Evolutionary conservation across 2,888 invertebrate genomes (phyloP), one percentile per base, ranked within the genome.

Genomic region (Mallateleia sp.): DNA sequence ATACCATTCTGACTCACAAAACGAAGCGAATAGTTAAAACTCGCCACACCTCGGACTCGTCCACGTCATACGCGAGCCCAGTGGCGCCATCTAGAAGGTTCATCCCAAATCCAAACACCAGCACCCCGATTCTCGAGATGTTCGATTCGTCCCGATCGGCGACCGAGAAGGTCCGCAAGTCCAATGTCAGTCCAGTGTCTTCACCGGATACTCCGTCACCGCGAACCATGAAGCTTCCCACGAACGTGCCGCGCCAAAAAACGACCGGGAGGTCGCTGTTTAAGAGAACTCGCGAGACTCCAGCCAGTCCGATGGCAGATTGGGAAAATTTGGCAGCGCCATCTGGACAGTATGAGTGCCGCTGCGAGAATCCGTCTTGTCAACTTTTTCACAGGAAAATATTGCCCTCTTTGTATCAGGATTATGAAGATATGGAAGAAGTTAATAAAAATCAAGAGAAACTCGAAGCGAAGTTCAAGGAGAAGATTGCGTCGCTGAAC

Each of bases 401-500:
- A n/a, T n/a, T n/a, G n/a, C n/a, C n/a, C n/a, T n/a, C n/a, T 60
- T 91, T 0, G 86, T 90, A 3, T 18, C 18, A 6, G 20, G 38
- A 38, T 11, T 11, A 42, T 34, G 11, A 67, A 20, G 22, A 50
- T 25, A 18, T 28, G 0, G 89, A 91, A 52, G 56, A 82, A 24
- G 89, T 91, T 42, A 89, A 91, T 1, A 91, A 92, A 64, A 95
- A 95, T 56, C 96, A 96, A 79, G 95, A 96, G 0, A 94, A 96
- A 87, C 94, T 96, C 15, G 96, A 96, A 0, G 96, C 96, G 56
- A 95, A 95, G 56, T 96, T 96, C 74, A 95, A 95, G 0, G 95
- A 96, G 85, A 95, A 96, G 81, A 97, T 97, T 58, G 95, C 38
- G 14, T 38, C 14, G 11, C 38, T 38, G 11, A 11, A 38, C 38